Evolutionary conservation across 2,113 vertebrate genomes (phyloP), one percentile per base, ranked within the genome.

Genomic region (Triplophysa dalaica): DNA sequence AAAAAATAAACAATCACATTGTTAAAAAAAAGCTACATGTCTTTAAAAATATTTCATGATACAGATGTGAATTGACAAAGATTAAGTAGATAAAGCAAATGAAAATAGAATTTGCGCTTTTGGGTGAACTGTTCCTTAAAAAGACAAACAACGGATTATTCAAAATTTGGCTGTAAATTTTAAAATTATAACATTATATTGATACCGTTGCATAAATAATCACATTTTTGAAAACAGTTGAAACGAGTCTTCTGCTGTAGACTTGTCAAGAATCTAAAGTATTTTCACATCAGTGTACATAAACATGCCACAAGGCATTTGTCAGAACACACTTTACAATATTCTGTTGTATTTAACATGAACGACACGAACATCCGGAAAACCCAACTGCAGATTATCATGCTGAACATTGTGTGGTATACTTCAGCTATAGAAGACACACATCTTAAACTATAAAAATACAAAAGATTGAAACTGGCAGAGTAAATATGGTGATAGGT

Each of bases 401-500:
- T 41, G 74, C 56, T 52, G 69, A 63, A 70, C 38, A 81, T 75
- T 75, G 48, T 29, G 48, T 26, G 45, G 78, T 75, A 79, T 60
- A 65, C 70, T 2, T 29, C 2, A 29, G 26, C 26, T 29, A 3
- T 29, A 29, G 26, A 65, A 38, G 70, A 75, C 79, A 70, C 70
- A 77, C 75, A 66, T 70, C 19, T 64, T 12, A 75, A 79, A 75
- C 48, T 70, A 58, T 3, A 29, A 29, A 29, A 29, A 29, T 2
- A 81, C 60, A 62, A 81, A 19, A 56, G 8, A 60, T 29, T 48
- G 12, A 65, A 70, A 84, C 65, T 70, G 79, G 26, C 26, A 26
- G 26, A 84, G 68, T 84, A 81, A 84, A 84, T 81, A 74, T 68
- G 63, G 48, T 2, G 3, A 77, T 77, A 29, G 26, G 77, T 81